Percentiles rank a stretch among this genome's conserved stretches.
These are phyloP conservation scores for Eupithecia inturbata DNA, from an alignment of 2,888 invertebrate species.

Conservation along the genomic window DNA sequence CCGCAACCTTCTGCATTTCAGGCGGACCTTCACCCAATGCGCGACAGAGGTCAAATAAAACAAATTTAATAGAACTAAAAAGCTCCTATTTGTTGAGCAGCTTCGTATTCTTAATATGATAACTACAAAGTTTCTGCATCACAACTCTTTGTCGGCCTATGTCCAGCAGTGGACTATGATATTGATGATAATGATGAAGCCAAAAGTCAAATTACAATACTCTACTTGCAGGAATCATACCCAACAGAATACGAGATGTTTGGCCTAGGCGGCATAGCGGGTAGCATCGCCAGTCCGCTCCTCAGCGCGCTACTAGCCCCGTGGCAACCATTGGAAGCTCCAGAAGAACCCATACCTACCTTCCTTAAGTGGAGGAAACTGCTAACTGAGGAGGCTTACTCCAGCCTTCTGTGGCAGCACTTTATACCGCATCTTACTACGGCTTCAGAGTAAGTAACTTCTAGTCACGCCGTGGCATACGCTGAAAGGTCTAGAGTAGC, in stretches of 20 bases:
- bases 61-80: no score
- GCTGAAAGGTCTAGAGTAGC: constrained; percentile 85
- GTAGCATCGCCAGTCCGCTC: constrained; percentile 92
- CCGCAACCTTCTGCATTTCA: no score
- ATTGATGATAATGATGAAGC: no score
- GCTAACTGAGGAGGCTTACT: constrained; percentile 88
- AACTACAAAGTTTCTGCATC: no score
- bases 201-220: no score
- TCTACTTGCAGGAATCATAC: constrained; percentile 58
- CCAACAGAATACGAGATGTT: constrained; percentile 91
- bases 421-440: constrained; percentile 93
- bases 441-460: constrained; percentile 86
- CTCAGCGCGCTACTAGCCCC: constrained; percentile 88
- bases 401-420: constrained; percentile 94
- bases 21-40: no score
- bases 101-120: no score
- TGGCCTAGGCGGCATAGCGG: constrained; percentile 92
- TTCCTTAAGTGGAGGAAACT: constrained; percentile 89
- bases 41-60: no score
- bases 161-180: no score
- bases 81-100: no score
- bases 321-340: constrained; percentile 92
- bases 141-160: no score
- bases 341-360: constrained; percentile 86
- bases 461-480: constrained; percentile 92